Base-by-base conservation (phyloP, 2,797 vertebrate species). In the Cirrhinus molitorella region DNA sequence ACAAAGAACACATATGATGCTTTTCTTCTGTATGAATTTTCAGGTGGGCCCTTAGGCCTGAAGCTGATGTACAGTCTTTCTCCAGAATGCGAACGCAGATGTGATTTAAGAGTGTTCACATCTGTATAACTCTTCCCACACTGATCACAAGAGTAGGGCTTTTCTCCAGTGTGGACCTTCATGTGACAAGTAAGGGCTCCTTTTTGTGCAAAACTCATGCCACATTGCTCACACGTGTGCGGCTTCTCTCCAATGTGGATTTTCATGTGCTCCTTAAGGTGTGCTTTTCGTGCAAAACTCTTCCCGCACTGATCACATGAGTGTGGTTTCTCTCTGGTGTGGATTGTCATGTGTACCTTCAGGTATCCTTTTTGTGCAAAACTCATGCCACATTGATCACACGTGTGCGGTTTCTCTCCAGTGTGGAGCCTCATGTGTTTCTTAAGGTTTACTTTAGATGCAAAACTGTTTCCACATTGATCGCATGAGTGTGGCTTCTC, bases 211-310 rank as follows among this genome's bases (percentile, higher is more conserved):
- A 37, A 66, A 37, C 63, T 66, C 28, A 17, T 34, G 3, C 28
- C 16, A 19, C 61, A 65, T 0, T 65, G 61, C 34, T 65, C 28
- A 65, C 61, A 65, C 2, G 61, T 10, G 61, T 65, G 1, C 0
- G 7, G 61, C 0, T 63, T 65, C 16, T 19, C 61, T 19, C 25
- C 61, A 19, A 8, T 34, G 28, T 65, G 61, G 16, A 10, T 34
- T 10, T 1, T 65, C 1, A 34, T 65, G 16, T 65, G 61, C 4
- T 2, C 0, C 31, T 65, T 65, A 10, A 65, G 28, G 0, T 19
- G 0, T 0, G 0, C 0, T 65, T 19, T 19, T 0, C 0, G 1
- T 34, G 0, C 0, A 3, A 10, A 65, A 19, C 28, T 34, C 1
- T 10, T 65, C 61, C 61, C 61, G 0, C 61, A 65, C 16, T 65